A percentile compares a stretch with the other conserved stretches of the same genome.
Conservation (phyloP, 2,113 vertebrate genomes). For the Sus scrofa region DNA sequence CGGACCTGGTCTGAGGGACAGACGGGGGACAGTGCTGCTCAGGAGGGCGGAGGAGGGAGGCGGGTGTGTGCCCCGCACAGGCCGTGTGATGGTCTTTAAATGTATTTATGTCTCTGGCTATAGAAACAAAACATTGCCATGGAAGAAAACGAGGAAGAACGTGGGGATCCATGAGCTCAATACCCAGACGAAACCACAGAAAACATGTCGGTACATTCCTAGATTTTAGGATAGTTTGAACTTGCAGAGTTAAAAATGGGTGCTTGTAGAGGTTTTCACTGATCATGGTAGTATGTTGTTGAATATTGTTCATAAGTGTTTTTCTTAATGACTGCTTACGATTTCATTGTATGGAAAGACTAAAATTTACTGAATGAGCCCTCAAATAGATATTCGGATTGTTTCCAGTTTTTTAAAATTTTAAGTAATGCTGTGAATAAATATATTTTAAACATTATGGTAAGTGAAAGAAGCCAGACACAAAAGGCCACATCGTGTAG, state of each 20-base stretch:
- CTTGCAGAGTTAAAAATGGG: background rate
- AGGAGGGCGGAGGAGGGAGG: fast-evolving
- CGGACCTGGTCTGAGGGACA: conserved; percentile 94
- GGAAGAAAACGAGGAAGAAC: background rate
- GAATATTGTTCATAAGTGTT: conserved; percentile 25
- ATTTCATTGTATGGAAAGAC: background rate
- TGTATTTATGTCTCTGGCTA: background rate
- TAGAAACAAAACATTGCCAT: background rate
- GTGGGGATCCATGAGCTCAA: background rate
- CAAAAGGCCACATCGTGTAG: background rate
- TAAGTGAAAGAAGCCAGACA: conserved; percentile 5
- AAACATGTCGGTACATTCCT: background rate
- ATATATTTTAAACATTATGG: conserved; percentile 35
- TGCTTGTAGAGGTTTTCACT: background rate
- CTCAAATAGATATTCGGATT: background rate
- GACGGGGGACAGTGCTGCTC: background rate
- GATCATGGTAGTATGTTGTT: background rate
- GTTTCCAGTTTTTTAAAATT: conserved; percentile 8
- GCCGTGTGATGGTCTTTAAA: background rate
- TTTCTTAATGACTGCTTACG: background rate
- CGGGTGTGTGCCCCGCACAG: background rate
- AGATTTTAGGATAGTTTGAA: conserved; percentile 43
- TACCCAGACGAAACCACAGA: background rate
- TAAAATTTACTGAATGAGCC: background rate
- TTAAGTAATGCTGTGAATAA: background rate